Evolutionary conservation across 2,113 vertebrate species (phyloP).

Genomic region (Chaenogobius annularis): DNA sequence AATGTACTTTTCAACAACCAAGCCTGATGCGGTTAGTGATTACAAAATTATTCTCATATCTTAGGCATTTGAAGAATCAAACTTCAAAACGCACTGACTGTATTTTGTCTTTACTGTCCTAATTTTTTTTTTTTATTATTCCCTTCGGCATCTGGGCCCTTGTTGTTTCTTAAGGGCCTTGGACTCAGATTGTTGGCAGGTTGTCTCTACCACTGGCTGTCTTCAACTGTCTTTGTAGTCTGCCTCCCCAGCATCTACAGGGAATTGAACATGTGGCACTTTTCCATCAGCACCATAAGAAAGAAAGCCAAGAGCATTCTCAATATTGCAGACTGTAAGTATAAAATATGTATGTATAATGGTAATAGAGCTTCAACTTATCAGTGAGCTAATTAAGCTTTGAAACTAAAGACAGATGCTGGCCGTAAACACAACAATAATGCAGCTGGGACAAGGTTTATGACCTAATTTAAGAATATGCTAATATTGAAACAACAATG

Average conservation of each 20-base stretch:
- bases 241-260: background rate
- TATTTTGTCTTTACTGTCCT: background rate
- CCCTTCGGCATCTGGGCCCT: constrained; percentile 1
- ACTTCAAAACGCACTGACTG: background rate
- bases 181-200: constrained; percentile 1
- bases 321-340: background rate
- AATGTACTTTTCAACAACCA: background rate
- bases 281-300: constrained; percentile 1
- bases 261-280: constrained; percentile 8
- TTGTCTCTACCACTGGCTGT: constrained; percentile 5
- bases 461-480: constrained; percentile 12
- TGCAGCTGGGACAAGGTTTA: constrained; percentile 10
- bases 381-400: background rate
- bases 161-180: constrained; percentile 6
- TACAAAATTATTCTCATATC: background rate
- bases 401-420: constrained; percentile 9
- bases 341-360: background rate
- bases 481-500: constrained; percentile 10
- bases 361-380: background rate
- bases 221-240: constrained; percentile 7
- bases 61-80: background rate
- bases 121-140: background rate
- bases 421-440: constrained; percentile 3
- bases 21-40: background rate
- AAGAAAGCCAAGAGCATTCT: background rate